Evolutionary conservation across 1,140 invertebrate species (phyloP), one percentile per base, ranked within the genome.

Genomic region (Megalonaias nervosa): DNA sequence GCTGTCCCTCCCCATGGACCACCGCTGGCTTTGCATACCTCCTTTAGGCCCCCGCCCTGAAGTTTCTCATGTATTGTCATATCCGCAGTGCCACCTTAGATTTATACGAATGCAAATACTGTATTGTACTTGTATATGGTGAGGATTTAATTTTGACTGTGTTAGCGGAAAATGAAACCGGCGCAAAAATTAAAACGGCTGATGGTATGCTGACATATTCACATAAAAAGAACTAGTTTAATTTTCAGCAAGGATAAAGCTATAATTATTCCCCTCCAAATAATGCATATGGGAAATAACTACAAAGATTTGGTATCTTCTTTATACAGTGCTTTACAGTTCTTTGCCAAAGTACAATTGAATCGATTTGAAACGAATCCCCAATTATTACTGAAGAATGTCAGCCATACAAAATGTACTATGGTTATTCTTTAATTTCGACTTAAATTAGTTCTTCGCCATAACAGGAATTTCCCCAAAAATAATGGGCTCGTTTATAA

Each of bases 171-270:
- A 19, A 19, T 21, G 17, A 17, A 61, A 61, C 1, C 60, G 6
- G 21, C 17, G 1, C 2, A 61, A 87, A 93, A 93, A n/a, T 93
- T 92, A 1, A 93, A 93, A 48, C 38, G 6, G 38, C 38, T 11
- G 11, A 48, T 9, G 0, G 38, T 48, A 48, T 48, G 38, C 38
- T 48, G 38, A 48, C 38, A 48, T 48, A 48, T 48, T 9, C 2
- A 9, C 64, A 11, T 38, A 38, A 6, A 38, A 38, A 38, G 38
- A 38, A 38, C 4, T 38, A 0, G 38, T 9, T 38, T 38, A 38
- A 38, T 38, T 38, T 38, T 38, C 38, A 38, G 6, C 38, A 5
- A 2, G 38, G 38, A 38, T 38, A 38, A 5, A 0, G 2, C 2
- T 5, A 31, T 31, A 31, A 31, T 31, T 31, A 31, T 31, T 38